Base-by-base conservation (phyloP, 2,888 invertebrate genomes). In the Carabus problematicus region DNA sequence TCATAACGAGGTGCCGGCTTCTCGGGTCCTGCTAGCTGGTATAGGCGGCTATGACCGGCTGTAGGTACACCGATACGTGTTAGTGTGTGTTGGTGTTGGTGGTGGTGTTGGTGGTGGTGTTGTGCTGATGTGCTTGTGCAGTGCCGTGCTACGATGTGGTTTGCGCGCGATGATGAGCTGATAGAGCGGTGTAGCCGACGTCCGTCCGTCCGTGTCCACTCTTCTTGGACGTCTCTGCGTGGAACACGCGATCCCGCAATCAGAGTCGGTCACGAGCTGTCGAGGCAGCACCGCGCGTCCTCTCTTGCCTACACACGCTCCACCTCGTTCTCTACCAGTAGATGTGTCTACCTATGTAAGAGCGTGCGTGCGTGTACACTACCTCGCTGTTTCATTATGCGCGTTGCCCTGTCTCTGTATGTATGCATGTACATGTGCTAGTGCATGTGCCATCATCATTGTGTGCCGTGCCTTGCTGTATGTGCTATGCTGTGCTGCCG, bases 221-320 rank as follows among this genome's bases (percentile, higher is more conserved):
- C 64, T 42, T 39, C 56, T 29, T 64, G 64, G 64, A 64, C 64
- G 63, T 63, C 63, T 63, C 49, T 61, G 42, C 42, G 39, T 66
- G 41, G 58, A 66, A 70, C 70, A 70, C 70, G 70, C 70, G 66
- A 70, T 70, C 70, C 62, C 58, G 70, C 66, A 70, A 70, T 70
- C 70, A 70, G 66, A 70, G 61, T 61, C 52, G 64, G 64, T 64
- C 64, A 64, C 64, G 64, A 64, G 64, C 64, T 56, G 56, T 39
- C 47, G 62, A 19, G 52, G 52, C 52, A 16, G 52, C 52, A 52
- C 52, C 64, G 41, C 43, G 45, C 45, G 19, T 45, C 60, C 43
- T 43, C 60, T 60, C 41, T 18, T 42, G 43, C 59, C 59, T 52
- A 18, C 41, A 59, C 41, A 42, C 18, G 59, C 47, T 47, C 39